Base-by-base conservation (phyloP, 2,113 vertebrate species). In the Zapus hudsonius region DNA sequence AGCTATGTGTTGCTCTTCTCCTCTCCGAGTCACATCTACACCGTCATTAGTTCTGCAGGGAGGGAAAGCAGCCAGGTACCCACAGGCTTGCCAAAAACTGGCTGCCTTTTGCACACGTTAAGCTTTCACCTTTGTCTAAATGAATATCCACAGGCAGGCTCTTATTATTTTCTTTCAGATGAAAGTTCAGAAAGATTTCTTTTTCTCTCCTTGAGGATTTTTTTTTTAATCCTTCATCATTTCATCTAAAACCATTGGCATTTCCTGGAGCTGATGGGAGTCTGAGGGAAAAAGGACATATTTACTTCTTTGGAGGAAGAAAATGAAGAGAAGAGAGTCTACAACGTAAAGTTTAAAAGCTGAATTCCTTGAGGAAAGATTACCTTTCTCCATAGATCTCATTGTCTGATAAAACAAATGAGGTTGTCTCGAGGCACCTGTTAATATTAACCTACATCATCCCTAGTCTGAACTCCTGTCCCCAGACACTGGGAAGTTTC, bases 321-420 rank as follows among this genome's bases (percentile, higher is more conserved):
- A 94, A 96, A 96, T 78, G 40, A 94, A 44, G 44, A 86, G n/a
- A 92, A 84, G 31, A 69, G 52, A 86, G 79, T 89, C 78, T 84
- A 40, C 42, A 83, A 79, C 59, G 84, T 90, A n/a, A 91, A 69
- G 40, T 80, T 90, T 90, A 87, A 94, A 89, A 89, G 57, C 59
- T 84, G 63, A 89, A 89, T 93, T 90, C 75, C 82, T 94, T 29
- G 31, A 84, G 72, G 89, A 78, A 91, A 92, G 42, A 76, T 69
- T 83, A 42, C 19, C 42, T 84, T 93, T 91, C 86, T 92, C 55
- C 44, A 27, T 80, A 93, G 79, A 67, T 75, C 76, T 93, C 64
- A 59, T 90, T 92, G 78, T 92, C 70, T 72, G 67, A 89, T 95
- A 87, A 89, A 93, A 89, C 89, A 95, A 94, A 94, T 84, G 84